Evolutionary conservation across 2,797 vertebrate genomes (phyloP).

Genomic region (Coregonus ussuriensis): DNA sequence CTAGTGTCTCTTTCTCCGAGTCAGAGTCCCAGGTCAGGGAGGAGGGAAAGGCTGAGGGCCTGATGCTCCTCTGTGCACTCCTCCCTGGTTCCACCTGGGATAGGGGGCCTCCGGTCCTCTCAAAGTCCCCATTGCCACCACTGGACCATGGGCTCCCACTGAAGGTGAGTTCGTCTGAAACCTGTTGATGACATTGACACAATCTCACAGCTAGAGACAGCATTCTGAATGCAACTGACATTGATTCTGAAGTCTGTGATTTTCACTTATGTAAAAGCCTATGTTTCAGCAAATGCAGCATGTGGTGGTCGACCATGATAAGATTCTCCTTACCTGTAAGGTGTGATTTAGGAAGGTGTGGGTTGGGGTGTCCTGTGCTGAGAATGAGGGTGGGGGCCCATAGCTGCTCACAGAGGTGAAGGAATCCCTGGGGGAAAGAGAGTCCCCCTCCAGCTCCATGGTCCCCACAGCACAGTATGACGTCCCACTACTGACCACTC

Average conservation of each 20-base stretch:
- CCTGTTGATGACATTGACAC: conserved; percentile 35
- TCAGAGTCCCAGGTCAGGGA: conserved; percentile 83
- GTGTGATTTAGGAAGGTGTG: conserved; percentile 52
- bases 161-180: conserved; percentile 57
- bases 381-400: conserved; percentile 54
- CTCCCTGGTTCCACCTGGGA: conserved; percentile 54
- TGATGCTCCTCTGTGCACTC: conserved; percentile 65
- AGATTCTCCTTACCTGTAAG: conserved; percentile 61
- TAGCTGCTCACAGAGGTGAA: conserved; percentile 70
- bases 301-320: neutral
- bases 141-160: conserved; percentile 38
- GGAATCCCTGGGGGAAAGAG: conserved; percentile 57
- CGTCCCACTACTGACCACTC: conserved; percentile 57
- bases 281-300: neutral
- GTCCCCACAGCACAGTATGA: conserved; percentile 68
- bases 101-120: conserved; percentile 42
- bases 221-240: neutral
- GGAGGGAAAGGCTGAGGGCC: conserved; percentile 77
- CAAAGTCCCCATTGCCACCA: conserved; percentile 47
- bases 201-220: neutral
- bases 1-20: conserved; percentile 78
- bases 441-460: conserved; percentile 72
- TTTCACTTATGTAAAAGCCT: neutral
- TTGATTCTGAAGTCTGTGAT: neutral
- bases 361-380: conserved; percentile 50